Evolutionary conservation across 2,113 vertebrate genomes (phyloP), one percentile per base, ranked within the genome.

Genomic region (Vulpes vulpes): DNA sequence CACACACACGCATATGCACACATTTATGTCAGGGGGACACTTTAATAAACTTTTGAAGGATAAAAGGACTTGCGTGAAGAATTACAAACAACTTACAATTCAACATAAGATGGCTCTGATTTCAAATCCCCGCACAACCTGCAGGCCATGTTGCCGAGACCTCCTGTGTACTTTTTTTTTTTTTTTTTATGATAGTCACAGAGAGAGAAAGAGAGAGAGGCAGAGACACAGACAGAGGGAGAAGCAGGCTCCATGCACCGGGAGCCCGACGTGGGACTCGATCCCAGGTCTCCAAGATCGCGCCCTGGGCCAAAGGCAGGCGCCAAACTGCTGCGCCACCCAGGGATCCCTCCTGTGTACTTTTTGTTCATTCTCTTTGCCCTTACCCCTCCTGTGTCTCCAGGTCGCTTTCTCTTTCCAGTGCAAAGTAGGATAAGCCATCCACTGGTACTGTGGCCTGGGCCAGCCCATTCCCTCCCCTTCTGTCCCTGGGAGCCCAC

Each of bases 121-220:
- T n/a, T 89, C 43, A 53, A 25, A 85, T n/a, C 69, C 7, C 11
- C 11, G 8, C 6, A 55, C 32, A 25, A 43, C 2, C 16, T 30
- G 0, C n/a, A 57, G 89, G 0, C 8, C 1, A 4, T 9, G 22
- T 22, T 27, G 2, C 30, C 35, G 1, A 27, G 17, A 35, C 16
- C n/a, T 35, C 65, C 27, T 85, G 12, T 17, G 0, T 55, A 51
- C 16, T 80, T 35, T 57, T 12, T 59, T 35, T 35, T 35, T 35
- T 35, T 35, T 35, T 35, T 35, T 35, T 35, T 35, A 35, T 35
- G 35, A 35, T 35, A 35, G 35, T 35, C 35, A 35, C 35, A 35
- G 35, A 35, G 35, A 35, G 35, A 35, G 35, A 35, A 2, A 2
- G 35, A 35, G 35, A 35, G 35, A 35, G 35, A 35, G 35, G 35